Percentiles rank a stretch among this genome's conserved stretches.
Conservation (phyloP, 2,888 invertebrate genomes). For the Sipha maydis region DNA sequence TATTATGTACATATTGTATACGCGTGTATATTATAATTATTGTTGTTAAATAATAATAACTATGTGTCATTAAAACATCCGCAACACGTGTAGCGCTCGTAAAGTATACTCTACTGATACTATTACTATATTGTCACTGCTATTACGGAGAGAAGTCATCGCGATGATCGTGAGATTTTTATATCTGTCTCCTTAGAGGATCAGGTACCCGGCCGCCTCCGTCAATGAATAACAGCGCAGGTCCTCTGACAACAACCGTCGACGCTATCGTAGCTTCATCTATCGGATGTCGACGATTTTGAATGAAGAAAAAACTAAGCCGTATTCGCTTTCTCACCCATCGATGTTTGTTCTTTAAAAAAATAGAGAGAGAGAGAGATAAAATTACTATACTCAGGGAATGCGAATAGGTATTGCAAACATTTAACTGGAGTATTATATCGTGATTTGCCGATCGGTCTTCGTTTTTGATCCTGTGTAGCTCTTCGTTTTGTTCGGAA, state of each 20-base stretch:
- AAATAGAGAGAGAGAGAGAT: too few species aligned
- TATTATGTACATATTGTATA: not conserved
- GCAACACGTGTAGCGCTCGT: not conserved
- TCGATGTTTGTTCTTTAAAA: not conserved
- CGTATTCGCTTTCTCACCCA: slow-evolving; percentile 26
- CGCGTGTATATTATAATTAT: not conserved
- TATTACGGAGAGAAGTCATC: not conserved
- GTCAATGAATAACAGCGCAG: not conserved
- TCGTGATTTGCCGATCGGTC: not conserved
- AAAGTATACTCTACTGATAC: not conserved
- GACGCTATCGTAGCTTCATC: slow-evolving; percentile 23
- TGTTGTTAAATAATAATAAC: not conserved
- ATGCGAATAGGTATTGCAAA: not conserved
- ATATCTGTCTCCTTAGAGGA: slow-evolving; percentile 30
- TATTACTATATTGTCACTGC: too few species aligned
- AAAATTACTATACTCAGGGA: not conserved
- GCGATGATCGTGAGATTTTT: slow-evolving; percentile 43
- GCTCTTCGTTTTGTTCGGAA: not conserved
- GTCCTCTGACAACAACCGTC: not conserved
- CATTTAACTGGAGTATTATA: not conserved
- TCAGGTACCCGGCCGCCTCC: not conserved
- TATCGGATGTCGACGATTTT: not conserved
- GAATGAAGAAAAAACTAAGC: not conserved
- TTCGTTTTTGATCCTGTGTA: not conserved
- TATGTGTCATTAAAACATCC: not conserved